phyloP scores from a whole-genome alignment of 2,113 vertebrate species.

The Pterocles orientalis region DNA sequence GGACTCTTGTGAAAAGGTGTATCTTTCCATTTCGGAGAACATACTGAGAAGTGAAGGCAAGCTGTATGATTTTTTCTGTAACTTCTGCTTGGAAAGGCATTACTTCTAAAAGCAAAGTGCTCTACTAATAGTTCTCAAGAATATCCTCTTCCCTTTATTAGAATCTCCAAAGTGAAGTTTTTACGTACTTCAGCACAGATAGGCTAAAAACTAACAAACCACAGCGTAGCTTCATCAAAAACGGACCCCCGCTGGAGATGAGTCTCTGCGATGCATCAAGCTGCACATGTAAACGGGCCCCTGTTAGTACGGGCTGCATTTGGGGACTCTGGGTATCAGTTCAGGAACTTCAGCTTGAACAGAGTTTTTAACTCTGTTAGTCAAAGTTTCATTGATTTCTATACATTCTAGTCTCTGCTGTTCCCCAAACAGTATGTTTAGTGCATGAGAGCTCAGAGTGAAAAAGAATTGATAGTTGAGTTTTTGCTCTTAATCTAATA shows the following conservation, averaged over 20 bases:
- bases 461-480: background rate
- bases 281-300: background rate
- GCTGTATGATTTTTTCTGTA: background rate
- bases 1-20: background rate
- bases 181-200: background rate
- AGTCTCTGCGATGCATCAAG: background rate
- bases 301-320: background rate
- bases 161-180: background rate
- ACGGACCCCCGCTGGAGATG: background rate
- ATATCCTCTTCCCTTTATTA: background rate
- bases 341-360: background rate
- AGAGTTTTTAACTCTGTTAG: background rate
- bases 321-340: background rate
- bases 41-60: background rate
- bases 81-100: background rate
- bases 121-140: background rate
- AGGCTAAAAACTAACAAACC: background rate
- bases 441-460: background rate
- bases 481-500: background rate
- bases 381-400: background rate
- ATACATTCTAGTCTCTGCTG: background rate
- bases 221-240: background rate
- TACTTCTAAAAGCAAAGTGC: background rate
- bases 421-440: background rate
- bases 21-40: background rate